Evolutionary conservation across 2,113 vertebrate species (phyloP), one percentile per base, ranked within the genome.

Genomic region (Vulpes ferrilata): DNA sequence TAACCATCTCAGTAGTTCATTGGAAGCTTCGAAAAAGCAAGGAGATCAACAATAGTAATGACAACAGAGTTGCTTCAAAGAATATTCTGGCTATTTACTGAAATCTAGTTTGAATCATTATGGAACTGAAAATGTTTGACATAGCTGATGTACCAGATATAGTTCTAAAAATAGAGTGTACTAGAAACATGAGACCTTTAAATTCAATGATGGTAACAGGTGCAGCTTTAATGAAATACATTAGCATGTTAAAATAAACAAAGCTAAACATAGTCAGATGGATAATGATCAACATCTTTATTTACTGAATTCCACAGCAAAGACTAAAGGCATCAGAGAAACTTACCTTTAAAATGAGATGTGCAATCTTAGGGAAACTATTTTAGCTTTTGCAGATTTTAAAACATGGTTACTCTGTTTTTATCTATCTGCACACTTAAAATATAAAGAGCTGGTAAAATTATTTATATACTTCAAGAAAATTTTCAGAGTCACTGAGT

Each of bases 221-320:
- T 98, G 97, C 97, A 96, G 90, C 71, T 95, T 67, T 97, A 96
- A 96, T 96, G 88, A 97, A 97, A 96, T 83, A 94, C 84, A 97
- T 97, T 97, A 97, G 95, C 95, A 97, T 98, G 88, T 93, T 98
- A 95, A 98, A 97, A 96, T 96, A 97, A 97, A 97, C 96, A 97
- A 96, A 97, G 71, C 94, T 98, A 98, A 98, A 94, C 95, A 97
- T 97, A 97, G 89, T 94, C 96, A 90, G 67, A 90, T 86, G 71
- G 71, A 87, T 96, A 95, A 97, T 92, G 94, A 97, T 96, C 93
- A 93, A 62, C 86, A 80, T 97, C 81, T 96, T 96, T 97, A 96
- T 98, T 97, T 97, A 95, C 84, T 43, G 88, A 83, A 71, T 94
- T 97, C 90, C 13, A 53, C 10, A 91, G 76, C 65, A 91, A 94